Evolutionary conservation across 2,797 vertebrate species (phyloP).

Genomic region (Natrix natrix): DNA sequence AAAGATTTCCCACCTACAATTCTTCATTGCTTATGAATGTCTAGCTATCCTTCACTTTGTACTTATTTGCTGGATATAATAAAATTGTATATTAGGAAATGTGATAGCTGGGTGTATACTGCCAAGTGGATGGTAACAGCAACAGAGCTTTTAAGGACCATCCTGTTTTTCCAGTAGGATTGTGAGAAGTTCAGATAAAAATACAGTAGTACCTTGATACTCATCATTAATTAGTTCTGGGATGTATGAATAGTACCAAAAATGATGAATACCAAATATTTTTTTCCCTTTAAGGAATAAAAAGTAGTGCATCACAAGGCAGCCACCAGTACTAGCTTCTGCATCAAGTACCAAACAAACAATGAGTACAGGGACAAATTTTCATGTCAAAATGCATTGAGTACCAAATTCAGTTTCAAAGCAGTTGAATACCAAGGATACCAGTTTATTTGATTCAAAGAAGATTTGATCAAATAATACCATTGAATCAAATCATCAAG

Average conservation of each 20-base stretch:
- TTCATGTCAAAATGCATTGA: not conserved
- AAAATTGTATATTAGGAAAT: not conserved
- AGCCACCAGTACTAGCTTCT: not conserved
- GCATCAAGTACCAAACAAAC: not conserved
- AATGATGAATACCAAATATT: not conserved
- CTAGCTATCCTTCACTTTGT: not conserved
- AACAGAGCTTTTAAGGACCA: not conserved
- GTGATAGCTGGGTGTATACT: not conserved
- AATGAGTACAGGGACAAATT: not conserved
- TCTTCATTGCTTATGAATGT: not conserved
- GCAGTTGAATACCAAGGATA: too few species aligned
- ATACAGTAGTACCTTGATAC: not conserved
- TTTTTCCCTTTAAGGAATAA: not conserved
- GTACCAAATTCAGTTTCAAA: not conserved
- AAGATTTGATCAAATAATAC: not conserved
- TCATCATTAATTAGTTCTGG: not conserved
- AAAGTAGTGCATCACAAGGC: not conserved
- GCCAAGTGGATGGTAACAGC: not conserved
- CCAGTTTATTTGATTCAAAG: not conserved
- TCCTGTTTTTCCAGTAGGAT: not conserved
- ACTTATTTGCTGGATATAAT: not conserved
- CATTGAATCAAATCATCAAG: not conserved
- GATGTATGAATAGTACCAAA: not conserved
- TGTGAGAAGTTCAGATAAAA: not conserved
- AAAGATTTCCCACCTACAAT: not conserved